Evolutionary conservation across 2,797 vertebrate genomes (phyloP), one percentile per base, ranked within the genome.

Genomic region (Coreius guichenoti): DNA sequence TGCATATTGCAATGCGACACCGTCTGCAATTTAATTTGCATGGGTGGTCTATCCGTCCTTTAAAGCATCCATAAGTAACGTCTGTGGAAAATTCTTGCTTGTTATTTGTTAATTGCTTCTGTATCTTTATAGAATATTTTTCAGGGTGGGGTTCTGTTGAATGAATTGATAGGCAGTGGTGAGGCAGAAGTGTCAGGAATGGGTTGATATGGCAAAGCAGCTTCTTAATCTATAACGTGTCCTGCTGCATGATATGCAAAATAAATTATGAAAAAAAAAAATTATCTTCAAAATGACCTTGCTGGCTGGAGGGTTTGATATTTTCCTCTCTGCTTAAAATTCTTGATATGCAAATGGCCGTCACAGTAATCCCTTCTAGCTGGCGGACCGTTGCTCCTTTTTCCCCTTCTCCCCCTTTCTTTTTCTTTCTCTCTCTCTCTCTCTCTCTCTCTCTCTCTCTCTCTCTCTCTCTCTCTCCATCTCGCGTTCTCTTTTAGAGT

Each of bases 231-330:
- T 95, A 89, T 91, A 90, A 89, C 83, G 89, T 92, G 93, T 95
- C 94, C 88, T 86, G 86, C 93, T 91, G 93, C 90, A 92, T 93
- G 93, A 94, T 95, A 95, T 95, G 95, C 94, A 93, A 94, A 94
- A 94, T 94, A 94, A 94, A 94, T 93, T 92, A 93, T 92, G 93
- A 95, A 89, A 90, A 89, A 91, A 92, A 49, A 26, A 86, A 88
- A 92, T 93, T 93, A 93, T 97, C 95, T 97, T 94, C 90, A 93
- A 74, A 93, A 93, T 95, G 96, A 96, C 96, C 95, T 97, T 96
- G 96, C 92, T 93, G 86, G 86, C 94, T 91, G 92, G 90, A 95
- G 95, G 94, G 95, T 95, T 95, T 91, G 90, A 94, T 94, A 94
- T 95, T 94, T 95, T 93, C 91, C 92, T 93, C 93, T 83, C 95